Percentiles rank a stretch among this genome's conserved stretches.
Evolutionary conservation across 2,113 vertebrate species (phyloP).

Genomic region (Dromiciops gliroides): DNA sequence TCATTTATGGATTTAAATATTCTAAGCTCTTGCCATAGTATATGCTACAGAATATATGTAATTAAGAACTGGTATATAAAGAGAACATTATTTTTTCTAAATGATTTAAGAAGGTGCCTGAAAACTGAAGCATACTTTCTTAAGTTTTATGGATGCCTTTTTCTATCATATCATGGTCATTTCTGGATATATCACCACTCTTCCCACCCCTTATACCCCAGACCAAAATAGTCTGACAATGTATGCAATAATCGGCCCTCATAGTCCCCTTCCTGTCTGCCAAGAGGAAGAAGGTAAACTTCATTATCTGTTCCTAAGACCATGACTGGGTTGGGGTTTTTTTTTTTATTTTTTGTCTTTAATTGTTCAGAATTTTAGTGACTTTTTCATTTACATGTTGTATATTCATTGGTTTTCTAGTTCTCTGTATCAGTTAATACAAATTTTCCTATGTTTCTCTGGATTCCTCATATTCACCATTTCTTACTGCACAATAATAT

Average conservation of each 20-base stretch:
- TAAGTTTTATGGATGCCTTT: neutral
- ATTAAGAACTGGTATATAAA: slow-evolving; percentile 1
- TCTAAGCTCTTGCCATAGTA: neutral
- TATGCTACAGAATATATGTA: slow-evolving; percentile 15
- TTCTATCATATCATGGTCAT: no score
- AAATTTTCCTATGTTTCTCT: neutral
- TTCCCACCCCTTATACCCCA: neutral
- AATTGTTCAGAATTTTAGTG: neutral
- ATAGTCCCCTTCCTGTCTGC: neutral
- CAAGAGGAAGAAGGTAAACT: neutral
- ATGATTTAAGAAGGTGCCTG: neutral
- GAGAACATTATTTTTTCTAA: neutral
- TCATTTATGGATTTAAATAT: slow-evolving; percentile 33
- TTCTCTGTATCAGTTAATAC: neutral
- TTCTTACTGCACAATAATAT: neutral
- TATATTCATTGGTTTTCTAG: neutral
- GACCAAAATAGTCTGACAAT: neutral
- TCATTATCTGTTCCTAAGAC: neutral
- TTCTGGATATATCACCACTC: neutral
- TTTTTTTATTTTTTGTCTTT: neutral
- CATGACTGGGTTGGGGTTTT: neutral
- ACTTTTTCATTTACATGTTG: neutral
- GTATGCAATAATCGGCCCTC: neutral
- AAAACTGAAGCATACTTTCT: neutral
- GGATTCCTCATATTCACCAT: neutral